Evolutionary conservation across 2,113 vertebrate genomes (phyloP).

Genomic region (Scomber scombrus): DNA sequence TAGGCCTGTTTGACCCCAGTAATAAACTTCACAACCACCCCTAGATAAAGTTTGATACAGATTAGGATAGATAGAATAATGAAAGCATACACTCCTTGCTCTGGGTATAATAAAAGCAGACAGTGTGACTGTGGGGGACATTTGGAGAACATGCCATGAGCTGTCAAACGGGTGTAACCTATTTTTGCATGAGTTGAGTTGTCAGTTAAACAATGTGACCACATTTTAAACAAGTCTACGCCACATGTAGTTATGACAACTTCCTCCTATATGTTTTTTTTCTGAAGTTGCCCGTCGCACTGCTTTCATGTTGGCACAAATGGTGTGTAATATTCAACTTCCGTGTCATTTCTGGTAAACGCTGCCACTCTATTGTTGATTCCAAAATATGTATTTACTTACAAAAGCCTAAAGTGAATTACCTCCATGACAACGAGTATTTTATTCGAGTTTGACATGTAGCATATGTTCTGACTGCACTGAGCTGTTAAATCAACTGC

Average conservation of each 20-base stretch:
- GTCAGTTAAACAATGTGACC: neutral
- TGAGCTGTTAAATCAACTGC: neutral
- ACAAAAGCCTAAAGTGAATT: neutral
- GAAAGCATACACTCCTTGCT: neutral
- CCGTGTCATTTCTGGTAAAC: constrained; percentile 22
- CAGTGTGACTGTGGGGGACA: neutral
- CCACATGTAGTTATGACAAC: neutral
- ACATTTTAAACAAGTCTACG: no score
- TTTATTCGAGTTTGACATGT: neutral
- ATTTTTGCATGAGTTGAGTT: neutral
- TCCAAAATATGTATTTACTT: neutral
- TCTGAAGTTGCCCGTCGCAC: neutral
- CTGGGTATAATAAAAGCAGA: neutral
- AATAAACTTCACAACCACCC: no score
- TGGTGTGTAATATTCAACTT: constrained; percentile 16
- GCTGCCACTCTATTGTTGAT: rapidly evolving
- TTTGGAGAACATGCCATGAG: neutral
- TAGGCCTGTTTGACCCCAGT: constrained; percentile 10
- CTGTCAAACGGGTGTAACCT: constrained; percentile 34
- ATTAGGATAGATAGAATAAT: no score
- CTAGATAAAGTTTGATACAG: neutral
- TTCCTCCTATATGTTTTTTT: constrained; percentile 19
- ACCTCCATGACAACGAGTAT: neutral
- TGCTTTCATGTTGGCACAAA: constrained; percentile 6
- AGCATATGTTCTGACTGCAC: constrained; percentile 62